These are phyloP conservation scores for Phaethon lepturus DNA, from an alignment of 2,113 vertebrate species.

Conservation along the genomic window DNA sequence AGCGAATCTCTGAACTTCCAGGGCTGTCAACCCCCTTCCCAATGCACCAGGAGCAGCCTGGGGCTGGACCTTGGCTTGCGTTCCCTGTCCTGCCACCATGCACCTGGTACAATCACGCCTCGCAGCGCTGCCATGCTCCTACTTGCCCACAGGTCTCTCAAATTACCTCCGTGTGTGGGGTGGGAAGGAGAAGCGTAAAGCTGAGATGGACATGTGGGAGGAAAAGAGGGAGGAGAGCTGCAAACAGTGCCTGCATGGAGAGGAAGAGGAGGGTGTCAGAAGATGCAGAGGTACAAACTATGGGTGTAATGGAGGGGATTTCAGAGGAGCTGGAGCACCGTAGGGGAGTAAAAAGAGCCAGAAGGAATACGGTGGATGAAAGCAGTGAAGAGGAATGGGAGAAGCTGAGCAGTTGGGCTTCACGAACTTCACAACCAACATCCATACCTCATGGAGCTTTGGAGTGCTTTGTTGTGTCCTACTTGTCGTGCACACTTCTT, in stretches of 20 bases:
- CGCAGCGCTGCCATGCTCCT: not conserved
- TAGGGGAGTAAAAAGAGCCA: not conserved
- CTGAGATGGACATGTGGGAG: not conserved
- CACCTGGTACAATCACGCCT: accelerated
- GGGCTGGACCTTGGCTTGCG: accelerated
- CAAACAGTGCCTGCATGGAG: not conserved
- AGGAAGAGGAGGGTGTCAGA: not conserved
- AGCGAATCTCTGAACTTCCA: not conserved
- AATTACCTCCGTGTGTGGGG: not conserved
- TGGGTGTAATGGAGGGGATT: not conserved
- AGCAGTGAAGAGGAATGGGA: not conserved
- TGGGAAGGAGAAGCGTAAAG: not conserved
- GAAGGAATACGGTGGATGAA: not conserved
- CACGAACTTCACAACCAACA: not conserved
- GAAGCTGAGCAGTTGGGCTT: not conserved
- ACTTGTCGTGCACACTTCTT: accelerated
- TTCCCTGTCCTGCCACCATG: not conserved
- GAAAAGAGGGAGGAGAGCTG: not conserved
- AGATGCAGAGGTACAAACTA: not conserved
- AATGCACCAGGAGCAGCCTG: not conserved
- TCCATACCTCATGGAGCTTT: not conserved
- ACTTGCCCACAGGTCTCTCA: not conserved
- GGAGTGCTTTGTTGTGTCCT: not conserved
- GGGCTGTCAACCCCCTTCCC: not conserved
- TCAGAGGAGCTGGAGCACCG: not conserved